These are phyloP conservation scores for Gymnocheta viridis DNA, from an alignment of 2,888 invertebrate species.

Conservation along the genomic window DNA sequence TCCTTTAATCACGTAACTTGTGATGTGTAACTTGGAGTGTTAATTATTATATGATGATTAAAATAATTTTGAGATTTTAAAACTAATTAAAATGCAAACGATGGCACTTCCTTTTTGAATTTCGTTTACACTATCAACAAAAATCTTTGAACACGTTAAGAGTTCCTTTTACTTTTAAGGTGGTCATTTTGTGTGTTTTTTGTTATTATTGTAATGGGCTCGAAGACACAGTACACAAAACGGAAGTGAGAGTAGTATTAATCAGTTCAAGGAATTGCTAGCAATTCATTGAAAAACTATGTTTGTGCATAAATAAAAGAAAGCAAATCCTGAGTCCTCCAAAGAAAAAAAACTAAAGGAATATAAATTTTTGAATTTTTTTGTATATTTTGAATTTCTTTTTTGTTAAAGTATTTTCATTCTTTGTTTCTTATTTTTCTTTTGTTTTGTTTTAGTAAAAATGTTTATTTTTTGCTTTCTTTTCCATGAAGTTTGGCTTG, in stretches of 20 bases:
- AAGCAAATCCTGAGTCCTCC: too few species aligned
- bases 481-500: conserved; percentile 45
- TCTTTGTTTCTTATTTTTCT: background rate
- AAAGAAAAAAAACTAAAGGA: too few species aligned
- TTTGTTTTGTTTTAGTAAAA: background rate
- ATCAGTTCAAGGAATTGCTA: conserved; percentile 57
- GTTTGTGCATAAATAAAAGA: too few species aligned
- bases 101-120: conserved; percentile 56
- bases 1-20: background rate
- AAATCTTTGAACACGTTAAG: conserved; percentile 46
- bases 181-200: background rate
- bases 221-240: background rate
- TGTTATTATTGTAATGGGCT: background rate
- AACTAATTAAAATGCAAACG: conserved; percentile 65
- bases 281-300: conserved; percentile 38
- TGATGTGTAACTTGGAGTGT: conserved; percentile 20
- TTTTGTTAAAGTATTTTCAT: too few species aligned
- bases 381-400: too few species aligned
- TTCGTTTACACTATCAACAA: conserved; percentile 18
- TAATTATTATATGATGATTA: conserved; percentile 29
- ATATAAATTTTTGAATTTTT: too few species aligned
- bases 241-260: conserved; percentile 64
- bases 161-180: conserved; percentile 15
- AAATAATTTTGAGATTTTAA: conserved; percentile 25
- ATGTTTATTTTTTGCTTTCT: conserved; percentile 47